A percentile compares a stretch with the other conserved stretches of the same genome.
Conservation (phyloP, 1,140 invertebrate genomes). For the Paraescarpia echinospica region DNA sequence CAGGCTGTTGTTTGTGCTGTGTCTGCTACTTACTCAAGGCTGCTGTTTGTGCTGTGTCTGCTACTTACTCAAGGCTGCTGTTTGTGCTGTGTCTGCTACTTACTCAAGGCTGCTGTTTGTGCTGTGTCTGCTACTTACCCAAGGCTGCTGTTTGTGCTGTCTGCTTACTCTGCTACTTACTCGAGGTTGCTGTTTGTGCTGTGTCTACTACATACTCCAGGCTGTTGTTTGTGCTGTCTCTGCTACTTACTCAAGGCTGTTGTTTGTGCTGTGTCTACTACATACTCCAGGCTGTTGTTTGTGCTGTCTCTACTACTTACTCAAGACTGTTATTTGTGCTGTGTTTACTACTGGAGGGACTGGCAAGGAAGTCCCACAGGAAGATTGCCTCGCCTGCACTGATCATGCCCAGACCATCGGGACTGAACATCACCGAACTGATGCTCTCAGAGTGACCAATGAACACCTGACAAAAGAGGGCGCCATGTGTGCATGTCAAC, state of each 20-base stretch:
- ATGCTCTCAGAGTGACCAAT: constrained; percentile 56
- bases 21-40: too few relatives aligned
- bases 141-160: too few relatives aligned
- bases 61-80: too few relatives aligned
- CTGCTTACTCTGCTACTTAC: neutral
- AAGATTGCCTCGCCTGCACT: constrained; percentile 56
- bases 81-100: too few relatives aligned
- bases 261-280: neutral
- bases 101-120: too few relatives aligned
- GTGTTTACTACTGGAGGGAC: neutral
- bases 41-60: too few relatives aligned
- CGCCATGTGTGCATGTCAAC: neutral
- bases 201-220: neutral
- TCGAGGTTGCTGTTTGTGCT: neutral
- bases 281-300: neutral
- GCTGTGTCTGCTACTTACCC: too few relatives aligned
- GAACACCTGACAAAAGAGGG: constrained; percentile 47
- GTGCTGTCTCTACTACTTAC: neutral
- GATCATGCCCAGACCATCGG: constrained; percentile 46
- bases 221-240: too few relatives aligned
- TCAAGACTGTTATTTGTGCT: neutral
- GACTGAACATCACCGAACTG: constrained; percentile 48
- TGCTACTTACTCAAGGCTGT: neutral
- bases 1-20: too few relatives aligned
- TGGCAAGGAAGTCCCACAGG: constrained; percentile 55